A percentile compares a stretch with the other conserved stretches of the same genome.
Evolutionary conservation across 2,888 invertebrate genomes (phyloP).

Genomic region (Chrysopilus asiliformis): DNA sequence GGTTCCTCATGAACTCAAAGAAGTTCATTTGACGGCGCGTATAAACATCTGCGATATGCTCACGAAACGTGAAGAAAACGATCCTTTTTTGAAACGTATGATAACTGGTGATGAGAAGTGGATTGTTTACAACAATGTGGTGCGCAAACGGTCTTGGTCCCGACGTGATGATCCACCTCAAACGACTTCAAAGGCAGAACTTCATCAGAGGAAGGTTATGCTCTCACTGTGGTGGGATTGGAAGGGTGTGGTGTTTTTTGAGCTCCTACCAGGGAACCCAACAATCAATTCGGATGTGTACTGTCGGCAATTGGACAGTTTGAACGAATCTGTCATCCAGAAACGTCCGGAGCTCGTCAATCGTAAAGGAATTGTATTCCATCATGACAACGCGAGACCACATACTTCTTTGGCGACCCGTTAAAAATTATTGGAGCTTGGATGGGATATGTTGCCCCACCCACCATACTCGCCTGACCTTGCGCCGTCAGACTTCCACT

Average conservation of each 20-base stretch:
- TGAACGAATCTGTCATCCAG: slow-evolving; percentile 3
- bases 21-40: no score
- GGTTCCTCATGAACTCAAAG: no score
- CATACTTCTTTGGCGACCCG: no score
- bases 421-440: no score
- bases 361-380: slow-evolving; percentile 12
- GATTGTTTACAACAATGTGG: slow-evolving; percentile 10
- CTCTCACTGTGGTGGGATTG: slow-evolving; percentile 19
- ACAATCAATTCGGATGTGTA: slow-evolving; percentile 8
- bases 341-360: slow-evolving; percentile 7
- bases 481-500: no score
- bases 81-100: slow-evolving; percentile 18
- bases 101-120: slow-evolving; percentile 18
- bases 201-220: slow-evolving; percentile 13
- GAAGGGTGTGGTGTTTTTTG: slow-evolving; percentile 9
- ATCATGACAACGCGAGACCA: no score
- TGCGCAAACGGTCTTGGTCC: slow-evolving; percentile 12
- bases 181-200: slow-evolving; percentile 13
- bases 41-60: no score
- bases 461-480: no score
- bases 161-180: slow-evolving; percentile 11
- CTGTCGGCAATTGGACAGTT: slow-evolving; percentile 11
- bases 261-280: not conserved
- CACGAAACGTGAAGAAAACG: slow-evolving; percentile 16
- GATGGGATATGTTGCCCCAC: no score